Conservation (phyloP, 2,113 vertebrate genomes). For the Acinonyx jubatus region DNA sequence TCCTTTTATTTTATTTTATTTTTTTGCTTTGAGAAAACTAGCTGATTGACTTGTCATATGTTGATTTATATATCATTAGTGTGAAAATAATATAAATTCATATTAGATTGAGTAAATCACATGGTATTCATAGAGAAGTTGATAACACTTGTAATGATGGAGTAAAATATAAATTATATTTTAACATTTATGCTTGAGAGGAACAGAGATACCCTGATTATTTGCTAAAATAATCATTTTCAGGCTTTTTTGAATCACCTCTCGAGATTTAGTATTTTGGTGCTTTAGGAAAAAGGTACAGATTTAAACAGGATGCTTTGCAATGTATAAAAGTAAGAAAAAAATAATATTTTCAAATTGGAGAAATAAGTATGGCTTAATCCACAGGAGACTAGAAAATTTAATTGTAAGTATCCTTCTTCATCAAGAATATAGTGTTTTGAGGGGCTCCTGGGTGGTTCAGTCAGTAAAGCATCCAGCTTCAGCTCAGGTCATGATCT, state of each 20-base stretch:
- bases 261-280: background rate
- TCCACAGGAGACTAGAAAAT: background rate
- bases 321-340: background rate
- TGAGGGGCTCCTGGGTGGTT: no score
- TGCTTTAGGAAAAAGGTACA: background rate
- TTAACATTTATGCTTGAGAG: background rate
- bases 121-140: background rate
- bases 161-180: background rate
- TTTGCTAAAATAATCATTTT: background rate
- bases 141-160: background rate
- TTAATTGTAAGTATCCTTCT: background rate
- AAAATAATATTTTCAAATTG: background rate
- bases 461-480: no score
- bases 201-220: background rate
- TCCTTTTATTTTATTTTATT: background rate
- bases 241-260: background rate
- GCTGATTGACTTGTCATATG: background rate
- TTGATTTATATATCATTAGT: background rate
- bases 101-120: background rate
- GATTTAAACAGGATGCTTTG: background rate
- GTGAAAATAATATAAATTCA: background rate
- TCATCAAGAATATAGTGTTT: background rate
- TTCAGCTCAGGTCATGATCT: no score
- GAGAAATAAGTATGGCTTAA: background rate
- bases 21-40: background rate